These are phyloP conservation scores for Ciconia maguari DNA, from an alignment of 2,113 vertebrate genomes.

Conservation along the genomic window DNA sequence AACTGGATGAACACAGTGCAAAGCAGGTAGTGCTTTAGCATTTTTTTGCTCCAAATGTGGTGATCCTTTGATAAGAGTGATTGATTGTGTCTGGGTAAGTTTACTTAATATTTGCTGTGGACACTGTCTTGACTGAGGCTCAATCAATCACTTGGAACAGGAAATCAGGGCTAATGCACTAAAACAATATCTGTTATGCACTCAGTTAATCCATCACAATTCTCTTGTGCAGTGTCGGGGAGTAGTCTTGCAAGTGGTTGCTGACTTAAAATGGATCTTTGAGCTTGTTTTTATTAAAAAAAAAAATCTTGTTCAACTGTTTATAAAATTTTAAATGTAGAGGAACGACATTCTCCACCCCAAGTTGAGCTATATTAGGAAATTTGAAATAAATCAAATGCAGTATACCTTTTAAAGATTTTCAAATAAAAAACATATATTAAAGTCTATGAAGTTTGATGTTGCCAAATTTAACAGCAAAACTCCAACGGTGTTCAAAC, in stretches of 20 bases:
- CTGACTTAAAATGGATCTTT: background rate
- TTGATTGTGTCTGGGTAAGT: slow-evolving; percentile 59
- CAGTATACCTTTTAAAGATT: background rate
- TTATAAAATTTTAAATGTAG: background rate
- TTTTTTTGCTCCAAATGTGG: background rate
- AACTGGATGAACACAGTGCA: background rate
- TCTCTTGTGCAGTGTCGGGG: background rate
- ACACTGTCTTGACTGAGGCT: slow-evolving; percentile 46
- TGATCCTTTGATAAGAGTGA: slow-evolving; percentile 57
- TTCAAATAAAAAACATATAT: background rate
- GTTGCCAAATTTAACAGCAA: background rate
- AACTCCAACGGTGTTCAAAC: background rate
- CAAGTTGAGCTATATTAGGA: background rate
- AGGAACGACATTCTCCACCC: background rate
- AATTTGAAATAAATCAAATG: background rate
- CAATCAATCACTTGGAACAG: slow-evolving; percentile 66
- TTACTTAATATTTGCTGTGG: slow-evolving; percentile 66
- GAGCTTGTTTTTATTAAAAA: background rate
- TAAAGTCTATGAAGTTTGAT: background rate
- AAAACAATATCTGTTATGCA: slow-evolving; percentile 61
- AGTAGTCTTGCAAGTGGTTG: background rate
- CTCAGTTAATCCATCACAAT: slow-evolving; percentile 65
- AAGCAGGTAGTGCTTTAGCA: background rate
- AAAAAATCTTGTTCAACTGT: background rate
- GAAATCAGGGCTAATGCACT: slow-evolving; percentile 72